Evolutionary conservation across 2,113 vertebrate genomes (phyloP), one percentile per base, ranked within the genome.

Genomic region (Ceyx margarethae): DNA sequence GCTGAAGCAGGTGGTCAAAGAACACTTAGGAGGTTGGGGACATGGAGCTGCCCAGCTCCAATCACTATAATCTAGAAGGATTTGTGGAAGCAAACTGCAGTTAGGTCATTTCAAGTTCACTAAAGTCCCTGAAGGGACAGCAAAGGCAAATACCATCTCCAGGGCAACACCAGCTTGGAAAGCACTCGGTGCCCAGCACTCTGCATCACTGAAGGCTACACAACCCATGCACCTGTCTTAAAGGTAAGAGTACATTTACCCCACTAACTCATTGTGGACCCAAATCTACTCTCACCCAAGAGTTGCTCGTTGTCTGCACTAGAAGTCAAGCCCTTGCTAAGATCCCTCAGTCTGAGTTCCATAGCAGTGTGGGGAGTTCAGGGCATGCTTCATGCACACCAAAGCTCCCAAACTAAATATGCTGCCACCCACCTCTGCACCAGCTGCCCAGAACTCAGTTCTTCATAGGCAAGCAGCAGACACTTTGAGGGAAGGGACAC

Each of bases 391-490:
- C 81, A 35, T 2, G 9, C 14, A 65, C 8, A 64, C 4, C 5
- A 25, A 51, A 37, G 46, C 11, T 78, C 57, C n/a, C 43, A 29
- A 71, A 71, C 33, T 0, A 2, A 13, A 3, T 9, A 37, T 1
- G 3, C 8, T 22, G 17, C 26, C 45, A 48, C 7, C 15, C 17
- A 50, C 8, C 15, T 5, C 16, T n/a, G 16, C 25, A 23, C 5
- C 43, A 68, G 26, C n/a, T 26, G 20, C 54, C 11, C 22, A 67
- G 69, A 81, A 22, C 65, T 71, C 73, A 40, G 25, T 22, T 54
- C 82, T n/a, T 35, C 1, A 0, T 0, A 71, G 12, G 22, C 56
- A 74, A 0, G 1, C 51, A 56, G 6, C 14, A 81, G 29, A 42
- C 3, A 19, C 23, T 82, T 60, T 5, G 33, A 91, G 56, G 54